Evolutionary conservation across 2,113 vertebrate species (phyloP).

Genomic region (Menidia beryllina): DNA sequence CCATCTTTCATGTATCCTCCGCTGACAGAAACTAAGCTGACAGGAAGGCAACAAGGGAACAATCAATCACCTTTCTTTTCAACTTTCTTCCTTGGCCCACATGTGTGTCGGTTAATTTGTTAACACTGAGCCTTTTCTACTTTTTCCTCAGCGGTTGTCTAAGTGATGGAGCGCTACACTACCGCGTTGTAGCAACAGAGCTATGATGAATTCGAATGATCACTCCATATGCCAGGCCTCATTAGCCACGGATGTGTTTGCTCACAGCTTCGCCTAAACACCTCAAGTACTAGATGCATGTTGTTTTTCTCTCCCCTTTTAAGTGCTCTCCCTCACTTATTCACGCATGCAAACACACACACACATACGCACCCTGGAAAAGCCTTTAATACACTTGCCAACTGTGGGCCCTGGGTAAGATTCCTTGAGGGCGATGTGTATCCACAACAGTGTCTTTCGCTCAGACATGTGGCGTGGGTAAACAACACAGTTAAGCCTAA

Average conservation of each 20-base stretch:
- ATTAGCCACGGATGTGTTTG: conserved; percentile 79
- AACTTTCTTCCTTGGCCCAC: conserved; percentile 58
- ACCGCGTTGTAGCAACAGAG: conserved; percentile 56
- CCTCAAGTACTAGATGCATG: conserved; percentile 70
- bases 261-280: conserved; percentile 78
- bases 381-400: conserved; percentile 79
- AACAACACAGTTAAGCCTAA: conserved; percentile 84
- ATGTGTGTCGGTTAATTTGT: conserved; percentile 62
- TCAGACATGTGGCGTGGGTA: conserved; percentile 84
- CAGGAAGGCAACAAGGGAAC: conserved; percentile 70
- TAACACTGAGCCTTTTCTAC: conserved; percentile 47
- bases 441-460: conserved; percentile 78
- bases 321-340: conserved; percentile 61
- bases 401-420: conserved; percentile 75
- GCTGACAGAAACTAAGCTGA: conserved; percentile 65
- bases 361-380: conserved; percentile 52
- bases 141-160: conserved; percentile 54
- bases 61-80: conserved; percentile 73
- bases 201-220: conserved; percentile 73
- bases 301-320: conserved; percentile 76
- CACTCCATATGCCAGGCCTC: conserved; percentile 76
- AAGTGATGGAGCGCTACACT: conserved; percentile 55
- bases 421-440: conserved; percentile 80
- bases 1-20: conserved; percentile 77
- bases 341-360: conserved; percentile 33